Evolutionary conservation across 2,113 vertebrate species (phyloP).

Genomic region (Mormoops blainvillei): DNA sequence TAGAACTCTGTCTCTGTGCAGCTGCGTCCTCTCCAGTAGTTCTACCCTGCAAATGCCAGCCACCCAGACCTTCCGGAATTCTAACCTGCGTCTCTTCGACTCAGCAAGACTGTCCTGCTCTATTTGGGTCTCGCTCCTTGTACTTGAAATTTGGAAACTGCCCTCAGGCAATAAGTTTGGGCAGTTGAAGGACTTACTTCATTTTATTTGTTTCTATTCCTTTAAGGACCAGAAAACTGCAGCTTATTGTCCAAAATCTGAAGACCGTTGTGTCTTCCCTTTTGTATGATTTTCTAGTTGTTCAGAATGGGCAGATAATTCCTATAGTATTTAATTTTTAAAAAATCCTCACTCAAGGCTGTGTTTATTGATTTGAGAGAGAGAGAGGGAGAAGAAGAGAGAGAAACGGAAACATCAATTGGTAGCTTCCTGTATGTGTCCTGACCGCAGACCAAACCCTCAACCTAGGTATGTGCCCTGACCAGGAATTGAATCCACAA

Average conservation of each 20-base stretch:
- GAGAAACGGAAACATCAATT: too few species aligned
- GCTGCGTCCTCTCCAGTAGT: background rate
- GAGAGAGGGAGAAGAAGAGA: too few species aligned
- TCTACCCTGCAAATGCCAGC: background rate
- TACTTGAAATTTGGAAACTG: background rate
- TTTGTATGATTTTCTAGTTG: background rate
- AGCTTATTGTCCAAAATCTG: background rate
- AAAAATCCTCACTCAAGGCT: too few species aligned
- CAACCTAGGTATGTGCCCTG: too few species aligned
- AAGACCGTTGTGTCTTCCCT: background rate
- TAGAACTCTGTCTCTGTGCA: background rate
- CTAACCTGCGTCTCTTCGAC: background rate
- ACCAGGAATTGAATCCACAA: too few species aligned
- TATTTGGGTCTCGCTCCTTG: background rate
- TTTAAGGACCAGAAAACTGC: background rate
- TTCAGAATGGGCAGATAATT: background rate
- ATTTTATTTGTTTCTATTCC: background rate
- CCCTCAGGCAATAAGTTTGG: background rate
- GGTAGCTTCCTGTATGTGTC: too few species aligned
- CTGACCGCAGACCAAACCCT: too few species aligned
- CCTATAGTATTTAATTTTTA: background rate
- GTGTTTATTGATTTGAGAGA: too few species aligned
- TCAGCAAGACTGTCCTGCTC: background rate
- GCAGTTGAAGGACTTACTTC: background rate
- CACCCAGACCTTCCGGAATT: background rate